Conservation (phyloP, 2,113 vertebrate genomes). For the Meriones unguiculatus region DNA sequence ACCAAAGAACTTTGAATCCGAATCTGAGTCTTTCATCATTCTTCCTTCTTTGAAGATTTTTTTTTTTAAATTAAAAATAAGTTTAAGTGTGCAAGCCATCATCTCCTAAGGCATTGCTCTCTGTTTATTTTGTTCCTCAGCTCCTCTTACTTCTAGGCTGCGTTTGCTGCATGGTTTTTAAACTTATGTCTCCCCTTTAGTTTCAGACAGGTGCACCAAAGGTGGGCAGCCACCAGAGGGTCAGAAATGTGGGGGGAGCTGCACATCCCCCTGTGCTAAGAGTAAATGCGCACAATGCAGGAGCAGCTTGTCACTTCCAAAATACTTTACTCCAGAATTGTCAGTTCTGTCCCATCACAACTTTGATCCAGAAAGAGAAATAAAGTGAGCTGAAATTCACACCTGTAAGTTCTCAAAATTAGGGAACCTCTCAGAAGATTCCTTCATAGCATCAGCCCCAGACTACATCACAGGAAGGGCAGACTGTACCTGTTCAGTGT, state of each 20-base stretch:
- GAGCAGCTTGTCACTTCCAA: background rate
- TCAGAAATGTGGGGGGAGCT: rapidly evolving
- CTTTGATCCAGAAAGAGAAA: background rate
- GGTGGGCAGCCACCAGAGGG: background rate
- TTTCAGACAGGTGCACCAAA: rapidly evolving
- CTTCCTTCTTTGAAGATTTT: background rate
- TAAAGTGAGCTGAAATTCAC: background rate
- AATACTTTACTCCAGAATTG: background rate
- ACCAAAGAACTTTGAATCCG: background rate
- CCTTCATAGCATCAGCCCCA: background rate
- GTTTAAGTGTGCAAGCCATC: background rate
- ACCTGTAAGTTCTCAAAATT: background rate
- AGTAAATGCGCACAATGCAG: background rate
- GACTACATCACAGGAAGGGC: background rate
- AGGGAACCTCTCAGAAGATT: background rate
- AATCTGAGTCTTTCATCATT: background rate
- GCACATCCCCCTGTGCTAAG: rapidly evolving
- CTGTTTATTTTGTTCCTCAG: background rate
- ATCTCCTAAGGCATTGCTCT: background rate
- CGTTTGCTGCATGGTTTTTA: background rate
- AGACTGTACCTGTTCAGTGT: rapidly evolving
- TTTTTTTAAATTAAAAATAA: background rate
- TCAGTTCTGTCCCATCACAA: rapidly evolving
- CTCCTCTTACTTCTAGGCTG: background rate
- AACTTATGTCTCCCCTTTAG: background rate